Evolutionary conservation across 2,797 vertebrate species (phyloP).

Genomic region (Aselliscus stoliczkanus): DNA sequence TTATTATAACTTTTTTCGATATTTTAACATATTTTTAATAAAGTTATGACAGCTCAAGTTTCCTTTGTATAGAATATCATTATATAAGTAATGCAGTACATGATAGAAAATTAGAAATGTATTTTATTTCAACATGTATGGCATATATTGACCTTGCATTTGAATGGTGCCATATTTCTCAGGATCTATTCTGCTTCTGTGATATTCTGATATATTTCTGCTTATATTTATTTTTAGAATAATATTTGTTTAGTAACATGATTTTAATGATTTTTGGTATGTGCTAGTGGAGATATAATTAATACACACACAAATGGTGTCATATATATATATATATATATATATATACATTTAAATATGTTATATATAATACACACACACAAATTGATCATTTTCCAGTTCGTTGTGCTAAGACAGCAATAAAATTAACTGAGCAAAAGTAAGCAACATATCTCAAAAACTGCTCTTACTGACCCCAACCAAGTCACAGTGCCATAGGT

Average conservation of each 20-base stretch:
- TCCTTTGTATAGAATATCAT: background rate
- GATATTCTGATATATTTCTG: background rate
- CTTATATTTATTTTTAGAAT: background rate
- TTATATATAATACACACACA: background rate
- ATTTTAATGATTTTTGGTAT: background rate
- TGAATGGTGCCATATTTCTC: background rate
- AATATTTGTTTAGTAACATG: background rate
- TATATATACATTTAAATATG: background rate
- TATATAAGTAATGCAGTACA: background rate
- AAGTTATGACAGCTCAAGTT: background rate
- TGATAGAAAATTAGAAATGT: background rate
- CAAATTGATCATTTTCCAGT: background rate
- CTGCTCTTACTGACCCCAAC: background rate
- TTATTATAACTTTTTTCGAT: background rate
- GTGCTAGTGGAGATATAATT: background rate
- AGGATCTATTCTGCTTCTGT: background rate
- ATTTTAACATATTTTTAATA: slow-evolving; percentile 4
- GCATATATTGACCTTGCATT: background rate
- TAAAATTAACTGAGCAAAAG: background rate
- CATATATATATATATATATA: background rate
- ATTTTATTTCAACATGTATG: background rate
- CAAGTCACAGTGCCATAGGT: background rate
- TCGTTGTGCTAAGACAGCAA: background rate
- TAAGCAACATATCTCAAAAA: background rate
- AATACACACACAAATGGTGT: background rate